Evolutionary conservation across 2,113 vertebrate species (phyloP), one percentile per base, ranked within the genome.

Genomic region (Hippopotamus amphibius): DNA sequence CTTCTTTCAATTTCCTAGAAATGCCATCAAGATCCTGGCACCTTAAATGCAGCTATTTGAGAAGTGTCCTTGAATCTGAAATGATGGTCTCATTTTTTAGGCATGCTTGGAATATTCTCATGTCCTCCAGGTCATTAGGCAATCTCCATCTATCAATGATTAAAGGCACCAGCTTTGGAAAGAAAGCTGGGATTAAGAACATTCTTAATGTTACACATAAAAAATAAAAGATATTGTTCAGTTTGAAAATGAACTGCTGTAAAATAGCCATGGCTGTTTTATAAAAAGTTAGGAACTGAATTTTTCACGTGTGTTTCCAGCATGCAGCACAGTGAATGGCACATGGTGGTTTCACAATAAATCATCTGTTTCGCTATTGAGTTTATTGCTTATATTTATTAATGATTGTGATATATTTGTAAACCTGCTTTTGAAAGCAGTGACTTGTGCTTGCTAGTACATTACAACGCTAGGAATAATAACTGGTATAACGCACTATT

Each of bases 41-140:
- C 53, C 33, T 59, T 89, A 96, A 97, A 96, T 72, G 3, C 28
- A 82, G 71, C 96, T 96, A 33, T 96, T 90, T 66, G 33, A 61
- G n/a, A 93, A 97, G 0, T 93, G 17, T 55, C 82, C 77, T 98
- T 55, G 57, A 17, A 88, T 96, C 76, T 92, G 59, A 61, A 95
- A 22, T 66, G 30, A 97, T 80, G 10, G 43, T 26, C 77, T 96
- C 96, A 96, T 46, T 86, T 98, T 94, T 96, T 68, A 97, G 0
- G 1, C 21, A 95, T 71, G 74, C 69, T 98, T 95, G 93, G 88
- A 97, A 89, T 82, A 94, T 30, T 43, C 16, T 93, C 63, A 2
- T 26, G 26, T 72, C 63, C 11, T 87, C 82, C 46, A 87, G 46
- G 55, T 97, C 94, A 97, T 96, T 71, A 97, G n/a, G 15, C 43